phyloP scores from a whole-genome alignment of 2,888 invertebrate species.

The Tenodera sinensis region DNA sequence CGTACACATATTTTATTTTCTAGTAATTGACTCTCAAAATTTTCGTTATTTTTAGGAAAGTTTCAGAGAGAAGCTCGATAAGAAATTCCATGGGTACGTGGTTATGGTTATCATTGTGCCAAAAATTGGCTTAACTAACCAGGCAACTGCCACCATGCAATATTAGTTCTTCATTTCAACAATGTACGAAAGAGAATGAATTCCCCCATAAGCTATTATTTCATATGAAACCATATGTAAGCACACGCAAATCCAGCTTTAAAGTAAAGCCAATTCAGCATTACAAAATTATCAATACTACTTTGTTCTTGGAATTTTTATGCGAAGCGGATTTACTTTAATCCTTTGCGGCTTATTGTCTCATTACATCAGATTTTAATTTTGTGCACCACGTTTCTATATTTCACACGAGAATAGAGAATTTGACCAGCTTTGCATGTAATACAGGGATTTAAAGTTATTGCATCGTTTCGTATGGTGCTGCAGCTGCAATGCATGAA shows the following conservation, averaged over 20 bases:
- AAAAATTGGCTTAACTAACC: too few species aligned
- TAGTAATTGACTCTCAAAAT: too few species aligned
- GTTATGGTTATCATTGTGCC: too few species aligned
- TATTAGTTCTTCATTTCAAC: too few species aligned
- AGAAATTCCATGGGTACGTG: too few species aligned
- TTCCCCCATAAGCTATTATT: not conserved
- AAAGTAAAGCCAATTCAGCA: not conserved
- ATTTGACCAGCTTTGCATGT: not conserved
- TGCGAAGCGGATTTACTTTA: not conserved
- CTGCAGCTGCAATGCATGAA: not conserved
- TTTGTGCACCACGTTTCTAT: not conserved
- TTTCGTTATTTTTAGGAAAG: too few species aligned
- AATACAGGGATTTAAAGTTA: not conserved
- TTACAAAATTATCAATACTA: not conserved
- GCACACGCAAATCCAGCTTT: not conserved
- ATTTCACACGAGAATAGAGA: not conserved
- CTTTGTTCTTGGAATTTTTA: not conserved
- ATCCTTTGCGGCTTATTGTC: not conserved
- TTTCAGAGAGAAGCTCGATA: too few species aligned
- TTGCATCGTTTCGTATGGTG: not conserved
- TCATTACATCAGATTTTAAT: not conserved
- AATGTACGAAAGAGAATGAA: not conserved
- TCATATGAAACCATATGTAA: not conserved
- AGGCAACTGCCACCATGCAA: too few species aligned
- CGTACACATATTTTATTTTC: too few species aligned